Base-by-base conservation (phyloP, 2,797 vertebrate genomes). In the Halcyon smyrnensis region DNA sequence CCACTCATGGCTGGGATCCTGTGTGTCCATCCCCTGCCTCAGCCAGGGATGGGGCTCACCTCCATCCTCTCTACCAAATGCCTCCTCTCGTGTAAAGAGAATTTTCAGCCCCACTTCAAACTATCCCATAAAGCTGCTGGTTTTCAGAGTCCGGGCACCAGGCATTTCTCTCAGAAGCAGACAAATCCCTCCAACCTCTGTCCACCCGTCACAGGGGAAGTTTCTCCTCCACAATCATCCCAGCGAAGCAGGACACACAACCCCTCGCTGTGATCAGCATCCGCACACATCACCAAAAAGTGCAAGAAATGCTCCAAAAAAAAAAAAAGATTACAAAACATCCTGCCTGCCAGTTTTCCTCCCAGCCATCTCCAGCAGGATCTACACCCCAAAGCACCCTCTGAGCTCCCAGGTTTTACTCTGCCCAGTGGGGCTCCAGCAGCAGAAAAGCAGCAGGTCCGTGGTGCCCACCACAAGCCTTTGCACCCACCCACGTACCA, bases 111-210 rank as follows among this genome's bases (percentile, higher is more conserved):
- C 32, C 30, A 7, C 19, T 57, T 76, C 71, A 54, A 73, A 46
- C 57, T 8, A 23, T 28, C 14, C 37, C 32, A 9, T 2, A 25
- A 57, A 83, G 64, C 36, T 82, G 67, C 75, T 60, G 17, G 11
- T 79, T 65, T 37, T 7, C 28, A 81, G 28, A 25, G 34, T 25
- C 77, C 15, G 20, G n/a, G 37, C 59, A 74, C 8, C 12, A 20
- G 0, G 0, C 0, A 0, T 20, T 54, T 64, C 69, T n/a, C 74
- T 30, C 6, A 3, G 17, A 86, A 84, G 20, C 1, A 0, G 2
- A 0, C 14, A 81, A 62, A n/a, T 50, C 71, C 32, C 45, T 68
- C 56, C 64, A 84, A 34, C 6, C 28, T 82, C 60, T 12, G 7
- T 36, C 23, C 13, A 59, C 8, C 14, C 27, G 8, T 8, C 34